These are phyloP conservation scores for Eumacrocentrus americanus DNA, from an alignment of 2,888 invertebrate species.

Conservation along the genomic window DNA sequence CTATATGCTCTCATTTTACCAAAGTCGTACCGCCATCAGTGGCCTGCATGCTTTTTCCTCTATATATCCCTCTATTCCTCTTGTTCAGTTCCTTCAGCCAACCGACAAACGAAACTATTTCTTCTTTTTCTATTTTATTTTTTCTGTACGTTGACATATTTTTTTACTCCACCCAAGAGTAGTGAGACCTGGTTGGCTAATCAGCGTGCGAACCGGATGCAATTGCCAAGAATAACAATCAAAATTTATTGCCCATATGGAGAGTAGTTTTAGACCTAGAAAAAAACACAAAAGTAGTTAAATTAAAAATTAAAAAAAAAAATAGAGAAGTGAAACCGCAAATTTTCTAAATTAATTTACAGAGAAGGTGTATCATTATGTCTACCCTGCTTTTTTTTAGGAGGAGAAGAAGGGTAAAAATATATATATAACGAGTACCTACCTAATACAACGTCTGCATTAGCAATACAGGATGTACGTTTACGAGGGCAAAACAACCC, in stretches of 20 bases:
- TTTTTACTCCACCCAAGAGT: conserved; percentile 1
- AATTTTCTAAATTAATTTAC: conserved; percentile 2
- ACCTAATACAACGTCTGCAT: too few species aligned
- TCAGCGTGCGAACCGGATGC: conserved; percentile 8
- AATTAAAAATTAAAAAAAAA: too few species aligned
- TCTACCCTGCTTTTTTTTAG: neutral
- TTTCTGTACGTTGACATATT: neutral
- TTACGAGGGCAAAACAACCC: conserved; percentile 12
- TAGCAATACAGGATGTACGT: conserved; percentile 3
- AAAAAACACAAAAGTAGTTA: too few species aligned
- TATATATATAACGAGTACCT: too few species aligned
- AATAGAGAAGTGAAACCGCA: neutral
- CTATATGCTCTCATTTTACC: conserved; percentile 52
- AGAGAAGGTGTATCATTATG: neutral
- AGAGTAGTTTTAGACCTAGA: too few species aligned
- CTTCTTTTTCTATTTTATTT: neutral
- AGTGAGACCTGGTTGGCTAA: conserved; percentile 5
- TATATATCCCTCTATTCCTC: too few species aligned
- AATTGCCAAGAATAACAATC: too few species aligned
- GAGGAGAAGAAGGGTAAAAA: neutral
- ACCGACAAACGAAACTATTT: neutral
- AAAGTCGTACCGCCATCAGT: conserved; percentile 52
- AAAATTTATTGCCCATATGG: too few species aligned
- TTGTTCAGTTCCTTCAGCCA: neutral
- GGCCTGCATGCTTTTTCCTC: conserved; percentile 8